These are phyloP conservation scores for Morone saxatilis DNA, from an alignment of 2,113 vertebrate genomes.

Conservation along the genomic window DNA sequence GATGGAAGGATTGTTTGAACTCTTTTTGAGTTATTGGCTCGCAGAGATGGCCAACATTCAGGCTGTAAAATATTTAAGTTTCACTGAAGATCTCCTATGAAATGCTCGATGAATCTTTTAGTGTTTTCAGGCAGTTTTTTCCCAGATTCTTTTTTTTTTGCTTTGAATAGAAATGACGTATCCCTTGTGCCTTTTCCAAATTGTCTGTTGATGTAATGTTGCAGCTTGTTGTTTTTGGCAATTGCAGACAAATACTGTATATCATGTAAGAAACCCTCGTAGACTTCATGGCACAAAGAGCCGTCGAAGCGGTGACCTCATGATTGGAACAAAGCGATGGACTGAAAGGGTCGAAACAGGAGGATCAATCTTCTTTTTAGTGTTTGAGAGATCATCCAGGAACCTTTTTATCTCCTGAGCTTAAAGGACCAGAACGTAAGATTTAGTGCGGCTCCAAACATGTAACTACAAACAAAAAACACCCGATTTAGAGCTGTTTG, in stretches of 20 bases:
- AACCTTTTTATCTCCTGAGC: not conserved
- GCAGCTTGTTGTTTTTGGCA: slow-evolving; percentile 58
- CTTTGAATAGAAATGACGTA: slow-evolving; percentile 33
- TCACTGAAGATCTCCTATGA: slow-evolving; percentile 46
- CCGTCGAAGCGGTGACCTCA: slow-evolving; percentile 19
- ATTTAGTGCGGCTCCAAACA: too few relatives aligned
- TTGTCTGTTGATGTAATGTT: slow-evolving; percentile 55
- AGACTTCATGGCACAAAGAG: slow-evolving; percentile 9
- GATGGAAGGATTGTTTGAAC: slow-evolving; percentile 26
- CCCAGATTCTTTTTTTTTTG: not conserved
- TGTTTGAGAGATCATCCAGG: not conserved
- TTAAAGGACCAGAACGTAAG: not conserved
- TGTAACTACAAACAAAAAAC: too few relatives aligned
- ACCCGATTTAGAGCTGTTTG: too few relatives aligned
- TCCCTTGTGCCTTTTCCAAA: not conserved
- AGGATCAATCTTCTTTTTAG: not conserved
- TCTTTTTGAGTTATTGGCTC: slow-evolving; percentile 1
- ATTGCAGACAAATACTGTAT: slow-evolving; percentile 11
- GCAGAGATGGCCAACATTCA: slow-evolving; percentile 29
- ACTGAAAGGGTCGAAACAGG: not conserved
- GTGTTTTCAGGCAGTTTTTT: slow-evolving; percentile 47
- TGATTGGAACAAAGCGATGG: slow-evolving; percentile 7
- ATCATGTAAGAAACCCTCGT: slow-evolving; percentile 9
- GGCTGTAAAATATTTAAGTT: slow-evolving; percentile 70
- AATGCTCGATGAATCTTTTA: slow-evolving; percentile 66